Conservation (phyloP, 2,113 vertebrate species). For the Tinamus guttatus region DNA sequence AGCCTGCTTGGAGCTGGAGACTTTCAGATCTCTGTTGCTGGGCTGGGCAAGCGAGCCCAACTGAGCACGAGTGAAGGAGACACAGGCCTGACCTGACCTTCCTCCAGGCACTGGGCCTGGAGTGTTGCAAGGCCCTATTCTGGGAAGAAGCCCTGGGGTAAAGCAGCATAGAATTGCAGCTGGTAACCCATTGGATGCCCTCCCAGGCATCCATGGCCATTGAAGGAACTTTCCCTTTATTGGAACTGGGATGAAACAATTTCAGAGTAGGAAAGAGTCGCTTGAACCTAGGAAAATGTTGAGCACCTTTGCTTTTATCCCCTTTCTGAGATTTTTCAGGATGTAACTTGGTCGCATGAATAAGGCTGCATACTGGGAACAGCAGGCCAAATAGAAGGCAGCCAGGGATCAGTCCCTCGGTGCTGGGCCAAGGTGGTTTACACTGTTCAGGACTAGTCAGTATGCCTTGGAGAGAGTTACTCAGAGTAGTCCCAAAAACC, state of each 20-base stretch:
- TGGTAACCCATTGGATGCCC: background rate
- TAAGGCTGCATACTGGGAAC: background rate
- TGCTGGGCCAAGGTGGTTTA: background rate
- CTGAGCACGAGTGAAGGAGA: background rate
- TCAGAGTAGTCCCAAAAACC: background rate
- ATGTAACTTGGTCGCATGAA: background rate
- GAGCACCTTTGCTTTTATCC: background rate
- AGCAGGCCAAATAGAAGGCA: background rate
- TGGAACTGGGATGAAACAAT: background rate
- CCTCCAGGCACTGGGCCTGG: background rate
- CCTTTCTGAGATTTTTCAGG: accelerated
- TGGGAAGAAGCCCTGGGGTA: background rate
- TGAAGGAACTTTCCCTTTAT: background rate
- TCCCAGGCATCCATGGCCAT: background rate
- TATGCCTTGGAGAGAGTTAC: background rate
- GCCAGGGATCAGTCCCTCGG: background rate
- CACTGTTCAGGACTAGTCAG: background rate
- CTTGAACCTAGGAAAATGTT: background rate
- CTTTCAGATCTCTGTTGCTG: background rate
- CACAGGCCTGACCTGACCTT: background rate
- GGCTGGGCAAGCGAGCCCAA: background rate
- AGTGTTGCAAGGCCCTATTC: background rate
- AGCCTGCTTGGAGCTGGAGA: background rate
- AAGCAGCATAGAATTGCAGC: accelerated
- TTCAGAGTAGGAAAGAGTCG: background rate